Conservation (phyloP, 2,888 invertebrate species). For the Epirrhoe tristata region DNA sequence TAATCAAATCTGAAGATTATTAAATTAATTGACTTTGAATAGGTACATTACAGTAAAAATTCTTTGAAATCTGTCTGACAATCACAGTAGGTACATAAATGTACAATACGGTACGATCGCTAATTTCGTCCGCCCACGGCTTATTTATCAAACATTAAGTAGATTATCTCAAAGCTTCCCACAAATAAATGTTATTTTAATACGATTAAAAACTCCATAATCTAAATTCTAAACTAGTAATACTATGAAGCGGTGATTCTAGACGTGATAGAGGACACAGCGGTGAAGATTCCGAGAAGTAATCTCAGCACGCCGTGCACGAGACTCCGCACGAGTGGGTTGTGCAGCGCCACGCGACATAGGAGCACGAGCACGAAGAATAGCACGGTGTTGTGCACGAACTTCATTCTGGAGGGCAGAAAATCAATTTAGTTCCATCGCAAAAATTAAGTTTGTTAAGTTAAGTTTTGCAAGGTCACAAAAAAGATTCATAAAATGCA, state of each 20-base stretch:
- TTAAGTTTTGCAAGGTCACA: no score
- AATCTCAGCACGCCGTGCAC: constrained; percentile 60
- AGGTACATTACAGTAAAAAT: no score
- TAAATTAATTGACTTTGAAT: no score
- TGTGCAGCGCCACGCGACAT: constrained; percentile 61
- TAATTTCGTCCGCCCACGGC: no score
- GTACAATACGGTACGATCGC: no score
- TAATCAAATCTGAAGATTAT: neutral
- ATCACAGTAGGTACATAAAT: no score
- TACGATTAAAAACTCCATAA: neutral
- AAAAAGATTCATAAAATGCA: no score
- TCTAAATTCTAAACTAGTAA: neutral
- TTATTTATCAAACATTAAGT: no score
- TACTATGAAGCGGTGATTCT: constrained; percentile 20
- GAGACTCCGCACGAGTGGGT: constrained; percentile 55
- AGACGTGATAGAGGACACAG: constrained; percentile 9
- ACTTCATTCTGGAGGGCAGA: constrained; percentile 61
- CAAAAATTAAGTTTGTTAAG: no score
- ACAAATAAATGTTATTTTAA: neutral
- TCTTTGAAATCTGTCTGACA: no score
- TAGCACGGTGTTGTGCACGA: constrained; percentile 63
- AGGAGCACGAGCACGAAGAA: constrained; percentile 56
- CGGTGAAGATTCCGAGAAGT: constrained; percentile 49
- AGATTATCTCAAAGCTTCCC: no score
- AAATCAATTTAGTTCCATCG: neutral